Evolutionary conservation across 1,140 invertebrate genomes (phyloP), one percentile per base, ranked within the genome.

Genomic region (Eupeodes corollae): DNA sequence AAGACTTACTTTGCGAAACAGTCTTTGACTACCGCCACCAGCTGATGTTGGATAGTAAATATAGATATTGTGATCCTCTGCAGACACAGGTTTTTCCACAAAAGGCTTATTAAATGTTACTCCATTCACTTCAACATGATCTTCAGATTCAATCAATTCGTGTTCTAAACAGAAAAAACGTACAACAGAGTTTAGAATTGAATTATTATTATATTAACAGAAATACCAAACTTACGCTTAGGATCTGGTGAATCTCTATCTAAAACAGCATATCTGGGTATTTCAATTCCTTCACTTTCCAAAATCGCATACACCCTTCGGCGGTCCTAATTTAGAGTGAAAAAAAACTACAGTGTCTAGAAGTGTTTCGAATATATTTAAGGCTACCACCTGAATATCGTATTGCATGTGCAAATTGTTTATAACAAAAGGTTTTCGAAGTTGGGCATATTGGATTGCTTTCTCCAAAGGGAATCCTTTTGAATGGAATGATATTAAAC

Each of bases 21-120:
- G 74, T 56, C 93, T 76, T 67, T 99, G 96, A 68, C 91, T 94
- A 3, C 96, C 96, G 3, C 87, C 88, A 3, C 97, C 97, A n/a
- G 95, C 97, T 5, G 91, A 93, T 5, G 91, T 92, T 1, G 96
- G 97, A 73, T 98, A 99, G 71, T 99, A 99, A 58, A 99, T 99
- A 68, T 98, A 98, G 63, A 99, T 97, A 68, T 99, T 99, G 70
- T 99, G 97, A 73, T 99, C 95, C 73, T 99, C 97, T 1, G 97
- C 97, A 16, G 91, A 96, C 2, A 78, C 75, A 5, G 65, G 65
- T 16, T 68, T 68, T 35, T 99, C 97, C 1, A 99, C 97, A 75
- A 99, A 99, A 0, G 97, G 97, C 68, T 98, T 99, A 64, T 97
- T 96, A 62, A 99, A 99, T 3, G 89, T 83, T 18, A 92, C 81